Base-by-base conservation (phyloP, 2,888 invertebrate species). In the Acrobasis consociella region DNA sequence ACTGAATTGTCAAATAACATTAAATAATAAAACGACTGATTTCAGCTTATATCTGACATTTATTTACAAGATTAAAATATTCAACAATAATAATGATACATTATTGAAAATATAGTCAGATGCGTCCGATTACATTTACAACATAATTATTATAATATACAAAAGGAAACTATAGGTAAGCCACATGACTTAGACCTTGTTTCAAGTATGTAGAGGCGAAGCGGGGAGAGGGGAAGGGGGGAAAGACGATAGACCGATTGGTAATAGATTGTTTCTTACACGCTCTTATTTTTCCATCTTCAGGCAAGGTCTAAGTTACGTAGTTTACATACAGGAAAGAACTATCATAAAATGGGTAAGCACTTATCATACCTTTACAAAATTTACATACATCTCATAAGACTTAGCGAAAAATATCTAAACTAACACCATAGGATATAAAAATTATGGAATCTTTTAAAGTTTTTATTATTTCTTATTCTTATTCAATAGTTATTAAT, bases 31-130 rank as follows among this genome's bases (percentile, higher is more conserved):
- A 83, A 82, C 79, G 31, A 69, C 69, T 63, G 53, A 71, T 65
- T 37, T 79, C 66, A 75, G 68, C 78, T 82, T 81, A 78, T 82
- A 76, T 78, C 75, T 76, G 79, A 82, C 79, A 82, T 89, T 85
- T 90, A 89, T 86, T 89, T 88, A 87, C 87, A 88, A 66, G 75
- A 71, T 82, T 83, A 85, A 81, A 84, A 84, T 84, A 85, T 83
- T 79, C 79, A 83, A 84, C 81, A 74, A 78, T 82, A 78, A 75
- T 76, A 81, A 84, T 85, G 80, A 80, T 82, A 77, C 76, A 76
- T 75, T 77, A 76, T 83, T 69, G 70, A 68, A 66, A 70, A 67
- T 67, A 60, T 60, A 63, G 67, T 53, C 62, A 62, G 65, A 67
- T 64, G 67, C 65, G 66, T 66, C 66, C 66, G 52, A 64, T 58